These are phyloP conservation scores for Ictalurus punctatus DNA, from an alignment of 2,113 vertebrate species.

Conservation along the genomic window DNA sequence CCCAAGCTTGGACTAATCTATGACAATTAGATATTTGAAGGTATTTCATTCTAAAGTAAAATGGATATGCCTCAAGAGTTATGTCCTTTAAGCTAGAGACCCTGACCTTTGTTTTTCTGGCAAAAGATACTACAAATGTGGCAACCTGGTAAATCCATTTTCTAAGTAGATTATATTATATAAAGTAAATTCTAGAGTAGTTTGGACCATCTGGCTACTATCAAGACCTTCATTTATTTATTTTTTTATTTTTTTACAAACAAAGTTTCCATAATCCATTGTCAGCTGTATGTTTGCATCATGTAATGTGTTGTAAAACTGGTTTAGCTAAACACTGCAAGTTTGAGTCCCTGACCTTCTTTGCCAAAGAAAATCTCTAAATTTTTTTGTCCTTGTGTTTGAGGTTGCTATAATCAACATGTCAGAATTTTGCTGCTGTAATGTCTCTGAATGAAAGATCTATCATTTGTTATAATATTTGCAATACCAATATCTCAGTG, in stretches of 20 bases:
- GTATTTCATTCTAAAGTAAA: not conserved
- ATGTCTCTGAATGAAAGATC: not conserved
- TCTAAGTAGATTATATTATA: not conserved
- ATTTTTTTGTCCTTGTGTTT: not conserved
- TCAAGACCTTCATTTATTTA: not conserved
- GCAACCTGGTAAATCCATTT: not conserved
- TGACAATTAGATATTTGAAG: not conserved
- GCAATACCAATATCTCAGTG: not conserved
- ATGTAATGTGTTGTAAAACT: not conserved
- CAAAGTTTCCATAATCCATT: not conserved
- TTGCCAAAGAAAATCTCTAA: not conserved
- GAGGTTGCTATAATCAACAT: not conserved
- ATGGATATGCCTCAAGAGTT: not conserved
- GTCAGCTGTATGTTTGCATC: not conserved
- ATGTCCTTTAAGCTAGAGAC: not conserved
- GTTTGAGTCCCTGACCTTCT: not conserved
- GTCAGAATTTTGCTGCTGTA: not conserved
- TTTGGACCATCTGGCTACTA: not conserved
- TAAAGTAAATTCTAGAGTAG: not conserved
- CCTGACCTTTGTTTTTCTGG: not conserved
- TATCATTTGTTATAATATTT: not conserved
- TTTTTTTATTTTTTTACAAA: not conserved
- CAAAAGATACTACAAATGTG: not conserved
- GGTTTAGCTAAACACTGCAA: not conserved
- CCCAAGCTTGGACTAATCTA: not conserved